Evolutionary conservation across 2,113 vertebrate genomes (phyloP).

Genomic region (Bubo scandiacus): DNA sequence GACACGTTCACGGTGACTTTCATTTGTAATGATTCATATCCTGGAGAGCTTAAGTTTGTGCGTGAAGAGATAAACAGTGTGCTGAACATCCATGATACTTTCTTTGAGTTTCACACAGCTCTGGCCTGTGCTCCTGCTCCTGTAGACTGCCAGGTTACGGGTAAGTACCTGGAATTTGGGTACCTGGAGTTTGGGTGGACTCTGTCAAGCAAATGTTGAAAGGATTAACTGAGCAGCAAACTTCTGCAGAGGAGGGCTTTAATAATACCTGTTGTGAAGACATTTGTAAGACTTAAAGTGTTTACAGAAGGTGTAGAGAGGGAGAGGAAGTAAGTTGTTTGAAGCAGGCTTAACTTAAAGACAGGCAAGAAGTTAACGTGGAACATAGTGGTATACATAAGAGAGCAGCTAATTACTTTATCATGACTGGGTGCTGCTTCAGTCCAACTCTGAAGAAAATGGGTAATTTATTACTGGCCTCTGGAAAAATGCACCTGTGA

Average conservation of each 20-base stretch:
- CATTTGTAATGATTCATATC: conserved; percentile 82
- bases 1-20: conserved; percentile 86
- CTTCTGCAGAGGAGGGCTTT: neutral
- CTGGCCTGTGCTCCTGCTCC: conserved; percentile 87
- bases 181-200: neutral
- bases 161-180: conserved; percentile 54
- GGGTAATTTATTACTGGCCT: neutral
- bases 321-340: neutral
- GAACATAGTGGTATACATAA: neutral
- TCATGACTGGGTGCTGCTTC: neutral
- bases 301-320: neutral
- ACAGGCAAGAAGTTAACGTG: neutral
- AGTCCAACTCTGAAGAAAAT: neutral
- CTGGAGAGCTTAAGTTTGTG: conserved; percentile 74
- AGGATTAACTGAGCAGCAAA: neutral
- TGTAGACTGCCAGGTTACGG: conserved; percentile 88
- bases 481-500: neutral
- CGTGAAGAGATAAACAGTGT: conserved; percentile 78
- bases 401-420: neutral
- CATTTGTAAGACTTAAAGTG: neutral
- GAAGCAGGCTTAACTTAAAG: neutral
- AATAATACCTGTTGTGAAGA: neutral
- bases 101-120: conserved; percentile 89
- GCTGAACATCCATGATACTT: conserved; percentile 74
- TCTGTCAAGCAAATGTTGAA: neutral